Conservation (phyloP, 2,797 vertebrate species). For the Tarsius wallacei region DNA sequence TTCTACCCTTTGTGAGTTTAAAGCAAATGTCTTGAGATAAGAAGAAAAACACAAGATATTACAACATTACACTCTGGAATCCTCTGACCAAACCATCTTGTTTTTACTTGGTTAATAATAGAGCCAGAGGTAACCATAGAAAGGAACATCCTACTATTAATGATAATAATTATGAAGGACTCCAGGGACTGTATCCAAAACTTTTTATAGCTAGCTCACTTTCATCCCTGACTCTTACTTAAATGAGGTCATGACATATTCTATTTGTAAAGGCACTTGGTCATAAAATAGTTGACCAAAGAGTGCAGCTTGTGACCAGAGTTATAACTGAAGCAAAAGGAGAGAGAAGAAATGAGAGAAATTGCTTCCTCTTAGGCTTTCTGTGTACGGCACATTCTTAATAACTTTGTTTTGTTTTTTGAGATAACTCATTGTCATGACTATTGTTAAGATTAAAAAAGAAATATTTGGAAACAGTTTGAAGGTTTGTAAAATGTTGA, state of each 20-base stretch:
- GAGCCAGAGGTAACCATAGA: background rate
- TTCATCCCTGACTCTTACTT: constrained; percentile 19
- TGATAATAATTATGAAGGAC: background rate
- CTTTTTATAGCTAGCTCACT: constrained; percentile 16
- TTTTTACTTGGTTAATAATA: constrained; percentile 42
- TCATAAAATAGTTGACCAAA: constrained; percentile 27
- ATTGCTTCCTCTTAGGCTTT: background rate
- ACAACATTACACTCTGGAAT: background rate
- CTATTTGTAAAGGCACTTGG: background rate
- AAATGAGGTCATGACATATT: constrained; percentile 15
- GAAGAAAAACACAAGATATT: background rate
- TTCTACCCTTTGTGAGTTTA: background rate
- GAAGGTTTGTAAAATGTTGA: background rate
- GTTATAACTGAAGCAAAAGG: background rate
- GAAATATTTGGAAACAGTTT: constrained; percentile 31
- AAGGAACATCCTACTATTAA: background rate
- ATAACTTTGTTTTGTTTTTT: constrained; percentile 31
- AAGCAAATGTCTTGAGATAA: constrained; percentile 36
- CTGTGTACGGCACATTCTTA: background rate
- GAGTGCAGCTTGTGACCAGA: background rate
- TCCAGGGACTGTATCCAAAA: background rate
- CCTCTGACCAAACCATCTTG: background rate
- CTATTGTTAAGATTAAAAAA: constrained; percentile 15
- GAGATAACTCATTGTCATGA: background rate
- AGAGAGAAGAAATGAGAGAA: background rate